phyloP scores from a whole-genome alignment of 1,140 invertebrate species.

The Mizuhopecten yessoensis region DNA sequence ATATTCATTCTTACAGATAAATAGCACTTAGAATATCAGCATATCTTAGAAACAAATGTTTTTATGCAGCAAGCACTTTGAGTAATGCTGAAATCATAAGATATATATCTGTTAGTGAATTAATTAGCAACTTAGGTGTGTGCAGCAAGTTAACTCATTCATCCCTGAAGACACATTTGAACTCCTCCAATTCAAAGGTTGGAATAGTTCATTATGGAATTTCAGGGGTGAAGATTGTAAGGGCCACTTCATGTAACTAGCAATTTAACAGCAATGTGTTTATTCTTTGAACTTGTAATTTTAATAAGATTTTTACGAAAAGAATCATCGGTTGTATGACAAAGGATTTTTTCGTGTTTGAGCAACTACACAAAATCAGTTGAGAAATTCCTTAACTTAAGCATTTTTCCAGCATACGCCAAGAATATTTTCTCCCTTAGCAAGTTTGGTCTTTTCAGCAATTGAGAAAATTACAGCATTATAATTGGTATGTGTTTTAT shows the following conservation, averaged over 20 bases:
- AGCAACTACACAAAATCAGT: no score
- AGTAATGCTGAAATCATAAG: background rate
- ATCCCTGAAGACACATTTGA: no score
- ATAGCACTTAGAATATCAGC: background rate
- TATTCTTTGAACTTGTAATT: background rate
- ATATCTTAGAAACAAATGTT: constrained; percentile 13
- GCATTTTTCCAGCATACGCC: background rate
- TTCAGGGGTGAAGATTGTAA: no score
- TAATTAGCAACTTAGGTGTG: background rate
- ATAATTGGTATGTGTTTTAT: background rate
- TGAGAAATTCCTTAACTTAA: no score
- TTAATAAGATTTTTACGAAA: background rate
- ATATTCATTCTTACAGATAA: background rate
- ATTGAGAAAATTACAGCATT: background rate
- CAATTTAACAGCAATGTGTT: background rate
- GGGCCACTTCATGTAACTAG: background rate
- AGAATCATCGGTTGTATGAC: background rate
- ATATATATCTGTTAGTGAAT: no score
- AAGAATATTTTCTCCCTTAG: background rate
- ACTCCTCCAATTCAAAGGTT: no score
- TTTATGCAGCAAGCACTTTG: background rate
- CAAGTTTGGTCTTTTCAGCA: constrained; percentile 27
- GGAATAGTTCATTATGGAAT: no score
- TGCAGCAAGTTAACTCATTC: no score
- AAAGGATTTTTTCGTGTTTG: background rate